These are phyloP conservation scores for Ooceraea biroi DNA, from an alignment of 1,140 invertebrate species.

Conservation along the genomic window DNA sequence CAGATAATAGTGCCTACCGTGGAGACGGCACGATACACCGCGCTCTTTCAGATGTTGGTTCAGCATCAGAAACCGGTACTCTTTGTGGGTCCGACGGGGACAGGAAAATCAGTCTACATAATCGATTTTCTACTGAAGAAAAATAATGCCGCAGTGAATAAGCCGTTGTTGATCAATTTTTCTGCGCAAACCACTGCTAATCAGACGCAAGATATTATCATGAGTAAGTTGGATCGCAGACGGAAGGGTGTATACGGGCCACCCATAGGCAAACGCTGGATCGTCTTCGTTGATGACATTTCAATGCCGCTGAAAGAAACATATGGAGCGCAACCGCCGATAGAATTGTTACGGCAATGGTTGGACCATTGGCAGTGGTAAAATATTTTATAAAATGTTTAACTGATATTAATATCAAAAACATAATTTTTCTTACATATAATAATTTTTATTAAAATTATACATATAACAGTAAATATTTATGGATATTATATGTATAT, in stretches of 20 bases:
- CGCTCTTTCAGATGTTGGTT: slow-evolving; percentile 92
- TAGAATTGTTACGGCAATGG: slow-evolving; percentile 96
- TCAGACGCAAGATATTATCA: slow-evolving; percentile 97
- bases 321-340: slow-evolving; percentile 96
- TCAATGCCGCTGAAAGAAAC: slow-evolving; percentile 96
- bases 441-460: slow-evolving; percentile 1
- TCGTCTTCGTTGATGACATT: slow-evolving; percentile 97
- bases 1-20: slow-evolving; percentile 97
- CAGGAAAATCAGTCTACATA: slow-evolving; percentile 96
- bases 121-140: slow-evolving; percentile 94
- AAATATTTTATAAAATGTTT: background rate
- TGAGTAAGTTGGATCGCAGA: slow-evolving; percentile 97
- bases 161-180: slow-evolving; percentile 96
- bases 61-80: slow-evolving; percentile 93
- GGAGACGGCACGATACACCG: slow-evolving; percentile 94
- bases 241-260: slow-evolving; percentile 98
- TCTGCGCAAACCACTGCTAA: slow-evolving; percentile 97
- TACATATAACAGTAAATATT: background rate
- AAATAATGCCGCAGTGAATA: slow-evolving; percentile 93
- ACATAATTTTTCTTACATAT: background rate
- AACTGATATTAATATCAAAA: background rate
- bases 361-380: slow-evolving; percentile 95
- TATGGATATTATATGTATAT: background rate
- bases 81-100: slow-evolving; percentile 96
- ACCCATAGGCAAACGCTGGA: slow-evolving; percentile 94